Conservation (phyloP, 1,140 invertebrate genomes). For the Brachionus plicatilis region DNA sequence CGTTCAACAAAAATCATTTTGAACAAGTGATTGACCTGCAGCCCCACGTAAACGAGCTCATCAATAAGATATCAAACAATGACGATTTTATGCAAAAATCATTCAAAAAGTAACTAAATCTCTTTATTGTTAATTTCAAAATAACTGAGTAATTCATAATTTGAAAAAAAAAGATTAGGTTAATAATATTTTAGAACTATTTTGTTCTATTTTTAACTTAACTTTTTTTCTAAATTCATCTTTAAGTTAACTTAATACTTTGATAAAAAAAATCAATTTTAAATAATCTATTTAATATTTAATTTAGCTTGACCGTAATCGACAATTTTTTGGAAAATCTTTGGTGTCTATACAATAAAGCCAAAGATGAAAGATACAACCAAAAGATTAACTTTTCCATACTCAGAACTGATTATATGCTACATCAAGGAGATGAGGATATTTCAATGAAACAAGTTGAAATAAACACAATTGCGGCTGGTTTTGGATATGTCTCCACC, state of each 20-base stretch:
- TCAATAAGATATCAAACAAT: background rate
- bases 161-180: no score
- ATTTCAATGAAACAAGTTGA: constrained; percentile 38
- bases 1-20: background rate
- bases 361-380: background rate
- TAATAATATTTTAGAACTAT: background rate
- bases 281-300: background rate
- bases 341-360: background rate
- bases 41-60: background rate
- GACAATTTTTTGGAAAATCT: background rate
- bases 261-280: background rate
- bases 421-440: constrained; percentile 6
- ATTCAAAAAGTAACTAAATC: background rate
- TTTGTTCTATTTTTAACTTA: background rate
- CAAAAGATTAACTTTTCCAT: constrained; percentile 25
- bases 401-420: constrained; percentile 37
- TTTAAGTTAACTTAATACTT: no score
- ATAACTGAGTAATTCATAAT: no score
- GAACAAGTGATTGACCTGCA: constrained; percentile 26
- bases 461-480: constrained; percentile 39
- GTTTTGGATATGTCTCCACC: constrained; percentile 18
- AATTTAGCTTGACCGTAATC: background rate
- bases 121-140: no score
- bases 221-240: background rate
- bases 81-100: constrained; percentile 3